Evolutionary conservation across 2,113 vertebrate species (phyloP).

Genomic region (Vulpes ferrilata): DNA sequence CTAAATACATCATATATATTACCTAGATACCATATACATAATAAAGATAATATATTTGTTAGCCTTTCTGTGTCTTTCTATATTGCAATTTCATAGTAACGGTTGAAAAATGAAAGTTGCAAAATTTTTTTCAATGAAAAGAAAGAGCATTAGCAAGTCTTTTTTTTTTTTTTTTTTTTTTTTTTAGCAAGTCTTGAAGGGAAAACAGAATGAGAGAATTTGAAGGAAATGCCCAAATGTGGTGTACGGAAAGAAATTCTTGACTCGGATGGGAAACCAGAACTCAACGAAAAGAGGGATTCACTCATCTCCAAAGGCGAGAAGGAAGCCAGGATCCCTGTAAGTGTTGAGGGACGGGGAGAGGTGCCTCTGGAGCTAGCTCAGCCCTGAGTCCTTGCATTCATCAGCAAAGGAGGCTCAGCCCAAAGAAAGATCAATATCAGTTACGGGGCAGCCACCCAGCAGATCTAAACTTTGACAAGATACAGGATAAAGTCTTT

Average conservation of each 20-base stretch:
- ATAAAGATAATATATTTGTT: neutral
- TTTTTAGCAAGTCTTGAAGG: neutral
- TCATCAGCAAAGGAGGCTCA: neutral
- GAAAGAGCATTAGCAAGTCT: neutral
- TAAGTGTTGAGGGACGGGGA: neutral
- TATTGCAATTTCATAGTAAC: neutral
- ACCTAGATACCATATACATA: no score
- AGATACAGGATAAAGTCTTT: neutral
- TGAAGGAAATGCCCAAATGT: neutral
- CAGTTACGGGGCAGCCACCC: rapidly evolving
- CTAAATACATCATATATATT: neutral
- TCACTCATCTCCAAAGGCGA: neutral
- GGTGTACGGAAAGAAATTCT: neutral
- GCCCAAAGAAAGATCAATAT: neutral
- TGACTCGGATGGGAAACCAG: neutral
- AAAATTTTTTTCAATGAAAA: neutral
- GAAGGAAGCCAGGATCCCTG: rapidly evolving
- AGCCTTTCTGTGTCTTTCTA: neutral
- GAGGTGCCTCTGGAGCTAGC: no score
- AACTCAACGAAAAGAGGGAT: no score
- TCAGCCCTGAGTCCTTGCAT: rapidly evolving
- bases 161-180: no score
- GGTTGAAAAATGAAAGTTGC: neutral
- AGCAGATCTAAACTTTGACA: neutral
- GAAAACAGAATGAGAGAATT: no score